Base-by-base conservation (phyloP, 2,888 invertebrate genomes). In the Melanchra persicariae region DNA sequence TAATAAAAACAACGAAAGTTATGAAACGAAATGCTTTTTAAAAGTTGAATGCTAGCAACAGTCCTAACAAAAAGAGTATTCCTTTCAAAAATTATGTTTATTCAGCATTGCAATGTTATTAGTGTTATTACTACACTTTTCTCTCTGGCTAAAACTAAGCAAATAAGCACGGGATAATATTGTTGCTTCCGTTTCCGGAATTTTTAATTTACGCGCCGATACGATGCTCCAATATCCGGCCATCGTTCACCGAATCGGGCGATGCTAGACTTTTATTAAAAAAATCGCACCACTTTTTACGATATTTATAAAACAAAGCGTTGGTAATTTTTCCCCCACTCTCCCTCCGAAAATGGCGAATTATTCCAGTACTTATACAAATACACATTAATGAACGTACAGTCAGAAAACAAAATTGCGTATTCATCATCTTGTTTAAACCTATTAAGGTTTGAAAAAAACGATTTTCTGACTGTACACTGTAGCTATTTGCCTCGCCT, bases 131-230 rank as follows among this genome's bases (percentile, higher is more conserved):
- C 60, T 74, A 54, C 45, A 37, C 22, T 70, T 73, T 74, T 43
- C 70, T 60, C 64, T 77, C 81, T 47, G 43, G 62, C 49, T 65
- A 66, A 64, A 81, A 79, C 84, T 85, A 84, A 87, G 85, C 77
- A 87, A 88, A 88, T 87, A 86, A n/a, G 72, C 78, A 75, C 64
- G 62, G 67, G 65, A 80, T 83, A 77, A 85, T 85, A 85, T 80
- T 83, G 80, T 76, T 78, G 74, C 85, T 74, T 85, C 82, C 83
- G 75, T 82, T 85, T 87, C 87, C 85, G 89, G 91, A 88, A 91
- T 91, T 90, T 90, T 91, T 91, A 90, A 91, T 91, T 90, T 90
- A 87, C 89, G 89, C 88, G 83, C 79, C 85, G 80, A 88, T 85
- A 81, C 85, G 77, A 74, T 75, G 87, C 87, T 90, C 84, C 91